Base-by-base conservation (phyloP, 2,797 vertebrate species). In the Gobionotothen gibberifrons region DNA sequence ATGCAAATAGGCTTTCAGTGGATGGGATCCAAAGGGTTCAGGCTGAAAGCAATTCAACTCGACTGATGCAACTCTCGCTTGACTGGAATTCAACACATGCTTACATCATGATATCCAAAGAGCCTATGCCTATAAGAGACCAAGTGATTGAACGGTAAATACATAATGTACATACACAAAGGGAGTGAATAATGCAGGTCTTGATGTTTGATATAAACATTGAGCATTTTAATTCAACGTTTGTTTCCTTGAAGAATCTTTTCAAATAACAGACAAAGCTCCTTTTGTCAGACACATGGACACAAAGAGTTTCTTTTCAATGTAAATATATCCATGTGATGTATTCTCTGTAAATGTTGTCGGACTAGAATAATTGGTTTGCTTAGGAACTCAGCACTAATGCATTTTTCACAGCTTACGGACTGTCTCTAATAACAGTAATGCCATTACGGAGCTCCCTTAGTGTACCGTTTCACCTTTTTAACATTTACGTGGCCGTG, bases 1-100 rank as follows among this genome's bases (percentile, higher is more conserved):
- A 86, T 86, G 78, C 70, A 86, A 79, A 79, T 47, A 49, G 70
- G 47, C 77, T 59, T 76, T 74, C n/a, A 60, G 64, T 61, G 67
- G 74, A 76, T n/a, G 21, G 36, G 62, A 73, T 69, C 70, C 71
- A 74, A 69, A 66, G 46, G n/a, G 58, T 63, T 71, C 47, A 48
- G 29, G 75, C 72, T 81, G 71, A 78, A 78, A 82, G 51, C 61
- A 77, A 69, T 79, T 77, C 70, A 70, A 71, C 15, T 83, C 63
- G 65, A 69, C 67, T 85, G 81, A 85, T 66, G 81, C 77, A 84
- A 84, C 64, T 56, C 55, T 60, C 26, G 68, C 72, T 66, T n/a
- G 46, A 72, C 48, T 74, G 48, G 44, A 67, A 69, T 58, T 73
- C 59, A 53, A 32, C 36, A 21, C 39, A 46, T 32, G 58, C 54